Evolutionary conservation across 2,888 invertebrate species (phyloP).

Genomic region (Onchidella celtica): DNA sequence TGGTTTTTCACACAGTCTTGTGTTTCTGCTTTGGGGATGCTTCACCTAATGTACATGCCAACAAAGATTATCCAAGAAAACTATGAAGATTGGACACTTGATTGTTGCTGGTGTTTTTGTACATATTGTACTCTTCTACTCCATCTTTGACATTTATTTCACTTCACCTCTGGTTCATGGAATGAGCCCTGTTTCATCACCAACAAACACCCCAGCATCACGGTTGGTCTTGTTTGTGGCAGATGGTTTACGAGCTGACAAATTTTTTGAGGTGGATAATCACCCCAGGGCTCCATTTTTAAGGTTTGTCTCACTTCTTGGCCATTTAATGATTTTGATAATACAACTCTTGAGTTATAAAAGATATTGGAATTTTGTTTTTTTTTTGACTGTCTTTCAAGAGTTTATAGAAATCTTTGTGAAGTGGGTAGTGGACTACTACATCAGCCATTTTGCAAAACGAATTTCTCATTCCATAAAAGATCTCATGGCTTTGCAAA

Average conservation of each 20-base stretch:
- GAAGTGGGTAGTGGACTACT: no score
- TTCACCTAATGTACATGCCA: no score
- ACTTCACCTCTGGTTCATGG: constrained; percentile 91
- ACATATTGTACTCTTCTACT: constrained; percentile 89
- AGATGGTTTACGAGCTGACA: constrained; percentile 95
- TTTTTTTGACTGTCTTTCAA: no score
- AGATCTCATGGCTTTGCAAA: no score
- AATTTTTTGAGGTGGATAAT: constrained; percentile 84
- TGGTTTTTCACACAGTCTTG: no score
- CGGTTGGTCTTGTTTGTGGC: constrained; percentile 93
- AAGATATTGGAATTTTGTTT: no score
- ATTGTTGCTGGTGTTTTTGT: constrained; percentile 81
- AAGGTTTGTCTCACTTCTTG: constrained; percentile 84
- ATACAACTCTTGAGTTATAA: not conserved
- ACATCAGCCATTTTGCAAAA: no score
- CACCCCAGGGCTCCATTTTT: constrained; percentile 84
- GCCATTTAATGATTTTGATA: not conserved
- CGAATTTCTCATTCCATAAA: no score
- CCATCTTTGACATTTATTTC: constrained; percentile 96
- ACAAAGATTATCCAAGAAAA: no score
- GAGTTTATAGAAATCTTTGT: no score
- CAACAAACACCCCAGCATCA: constrained; percentile 83
- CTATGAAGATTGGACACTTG: constrained; percentile 66
- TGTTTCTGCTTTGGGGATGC: no score
- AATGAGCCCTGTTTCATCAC: constrained; percentile 80